Evolutionary conservation across 2,113 vertebrate genomes (phyloP).

Genomic region (Xenopus borealis): DNA sequence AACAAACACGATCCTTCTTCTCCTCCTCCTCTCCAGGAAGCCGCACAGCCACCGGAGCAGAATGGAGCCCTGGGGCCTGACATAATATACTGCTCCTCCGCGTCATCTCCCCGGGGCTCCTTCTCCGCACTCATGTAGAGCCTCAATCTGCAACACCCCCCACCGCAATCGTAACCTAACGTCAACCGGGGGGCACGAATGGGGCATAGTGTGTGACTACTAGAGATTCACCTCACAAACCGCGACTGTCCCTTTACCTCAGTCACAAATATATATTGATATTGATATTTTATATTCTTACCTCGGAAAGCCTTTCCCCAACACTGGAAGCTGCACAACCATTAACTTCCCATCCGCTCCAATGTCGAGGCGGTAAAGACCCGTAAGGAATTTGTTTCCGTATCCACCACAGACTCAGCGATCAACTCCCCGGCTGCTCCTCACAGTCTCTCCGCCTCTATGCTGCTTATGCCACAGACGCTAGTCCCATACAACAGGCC

Average conservation of each 20-base stretch:
- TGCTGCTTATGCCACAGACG: slow-evolving; percentile 5
- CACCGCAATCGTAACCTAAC: no score
- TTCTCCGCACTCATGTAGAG: background rate
- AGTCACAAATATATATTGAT: no score
- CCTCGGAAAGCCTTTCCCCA: slow-evolving; percentile 24
- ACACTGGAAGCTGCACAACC: slow-evolving; percentile 8
- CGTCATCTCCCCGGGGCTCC: background rate
- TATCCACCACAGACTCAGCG: background rate
- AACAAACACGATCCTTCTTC: background rate
- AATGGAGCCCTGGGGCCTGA: background rate
- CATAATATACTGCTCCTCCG: background rate
- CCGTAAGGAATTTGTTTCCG: background rate
- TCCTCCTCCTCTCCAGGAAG: slow-evolving; percentile 13
- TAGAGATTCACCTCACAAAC: no score
- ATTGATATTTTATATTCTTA: background rate
- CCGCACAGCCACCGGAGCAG: background rate
- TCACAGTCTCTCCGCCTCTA: background rate
- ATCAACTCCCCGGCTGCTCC: background rate
- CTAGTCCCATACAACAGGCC: slow-evolving; percentile 24
- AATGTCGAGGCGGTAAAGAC: background rate
- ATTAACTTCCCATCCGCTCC: slow-evolving; percentile 20
- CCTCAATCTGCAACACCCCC: background rate
- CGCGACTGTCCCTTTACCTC: no score
- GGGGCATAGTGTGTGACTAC: no score
- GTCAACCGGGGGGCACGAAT: no score